These are phyloP conservation scores for Amphipyra berbera DNA, from an alignment of 2,888 invertebrate genomes.

Conservation along the genomic window DNA sequence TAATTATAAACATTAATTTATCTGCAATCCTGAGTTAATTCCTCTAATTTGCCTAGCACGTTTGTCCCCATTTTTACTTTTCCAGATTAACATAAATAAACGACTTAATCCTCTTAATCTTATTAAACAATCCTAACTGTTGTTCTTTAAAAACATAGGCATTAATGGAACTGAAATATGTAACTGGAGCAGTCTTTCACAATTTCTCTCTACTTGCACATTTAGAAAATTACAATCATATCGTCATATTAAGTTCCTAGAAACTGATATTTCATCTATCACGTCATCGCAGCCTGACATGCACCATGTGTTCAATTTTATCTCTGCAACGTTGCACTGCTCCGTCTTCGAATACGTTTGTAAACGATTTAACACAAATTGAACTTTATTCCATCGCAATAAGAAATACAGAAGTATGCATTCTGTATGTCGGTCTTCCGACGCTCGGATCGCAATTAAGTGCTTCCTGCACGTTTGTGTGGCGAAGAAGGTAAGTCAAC, in stretches of 20 bases:
- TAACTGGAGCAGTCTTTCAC: background rate
- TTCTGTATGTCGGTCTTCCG: constrained; percentile 44
- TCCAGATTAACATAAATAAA: constrained; percentile 50
- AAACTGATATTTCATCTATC: constrained; percentile 70
- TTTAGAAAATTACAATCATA: constrained; percentile 6
- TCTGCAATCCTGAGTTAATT: constrained; percentile 49
- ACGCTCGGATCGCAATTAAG: constrained; percentile 72
- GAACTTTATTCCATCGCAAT: constrained; percentile 49
- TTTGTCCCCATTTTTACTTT: constrained; percentile 52
- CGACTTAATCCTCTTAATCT: constrained; percentile 43
- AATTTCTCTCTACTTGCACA: background rate
- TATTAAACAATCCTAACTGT: constrained; percentile 44
- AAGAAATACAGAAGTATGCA: constrained; percentile 38
- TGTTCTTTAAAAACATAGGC: constrained; percentile 39
- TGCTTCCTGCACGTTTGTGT: constrained; percentile 70
- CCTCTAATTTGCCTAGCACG: constrained; percentile 45
- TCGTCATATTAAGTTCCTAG: constrained; percentile 13
- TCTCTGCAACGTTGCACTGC: constrained; percentile 62
- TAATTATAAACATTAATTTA: constrained; percentile 42
- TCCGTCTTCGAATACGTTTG: constrained; percentile 24
- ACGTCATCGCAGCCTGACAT: constrained; percentile 63
- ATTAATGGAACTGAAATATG: constrained; percentile 42
- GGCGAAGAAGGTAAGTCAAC: constrained; percentile 68
- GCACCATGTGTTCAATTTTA: constrained; percentile 77
- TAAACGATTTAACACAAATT: constrained; percentile 33